Base-by-base conservation (phyloP, 2,888 invertebrate genomes). In the Phortica magna region DNA sequence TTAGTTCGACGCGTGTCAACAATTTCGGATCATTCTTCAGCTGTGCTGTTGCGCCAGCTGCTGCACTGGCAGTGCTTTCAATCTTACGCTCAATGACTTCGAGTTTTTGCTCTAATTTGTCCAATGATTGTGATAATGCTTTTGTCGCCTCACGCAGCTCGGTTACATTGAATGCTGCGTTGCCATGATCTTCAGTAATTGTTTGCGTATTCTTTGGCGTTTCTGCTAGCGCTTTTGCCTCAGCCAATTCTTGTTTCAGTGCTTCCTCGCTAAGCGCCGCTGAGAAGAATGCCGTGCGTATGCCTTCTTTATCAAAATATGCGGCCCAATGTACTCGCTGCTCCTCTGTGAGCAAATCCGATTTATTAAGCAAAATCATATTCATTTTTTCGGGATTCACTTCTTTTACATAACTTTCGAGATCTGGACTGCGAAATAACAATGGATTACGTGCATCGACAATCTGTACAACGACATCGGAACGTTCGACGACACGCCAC, bases 401-500 rank as follows among this genome's bases (percentile, higher is more conserved):
- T 92, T 98, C 97, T 81, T 94, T 94, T 0, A 97, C 96, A 90
- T 98, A 98, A 17, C 92, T 92, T 85, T 98, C 98, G 74, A 99
- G 93, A 92, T 99, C 99, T 87, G 95, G 95, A 92, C 98, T 98
- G 74, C 98, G 95, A 88, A 98, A 99, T 7, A 99, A 92, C 68
- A 99, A 92, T 0, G 99, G 99, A 93, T 99, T 98, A 81, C 99
- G 94, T 0, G 98, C 98, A 93, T 99, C 99, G 14, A 99, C 96
- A 80, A 99, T 97, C 91, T 99, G 97, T 14, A 98, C 94, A 17
- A 99, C 94, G 0, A 99, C 94, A 92, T 99, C 98, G 89, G 98
- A 97, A 83, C 97, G 95, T 91, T 99, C 99, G n/a, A 99, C 94
- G 0, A 99, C 99, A 83, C 99, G 94, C 99, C 99, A 99, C 48